Evolutionary conservation across 2,113 vertebrate genomes (phyloP), one percentile per base, ranked within the genome.

Genomic region (Pagrus major): DNA sequence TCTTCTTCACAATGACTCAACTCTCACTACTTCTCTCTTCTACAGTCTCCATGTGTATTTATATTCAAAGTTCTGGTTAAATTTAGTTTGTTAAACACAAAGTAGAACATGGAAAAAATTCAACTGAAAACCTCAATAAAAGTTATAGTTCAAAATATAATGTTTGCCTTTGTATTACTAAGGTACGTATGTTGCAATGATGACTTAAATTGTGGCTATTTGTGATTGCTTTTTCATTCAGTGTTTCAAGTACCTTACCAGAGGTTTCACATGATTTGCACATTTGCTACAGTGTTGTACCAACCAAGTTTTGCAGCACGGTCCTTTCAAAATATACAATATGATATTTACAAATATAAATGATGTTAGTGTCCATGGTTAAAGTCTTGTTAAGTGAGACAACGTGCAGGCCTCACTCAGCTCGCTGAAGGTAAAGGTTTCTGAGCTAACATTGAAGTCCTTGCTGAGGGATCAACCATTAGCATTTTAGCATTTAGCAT

Each of bases 1-100:
- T 54, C 39, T 56, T 69, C 27, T 41, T 52, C 0, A 37, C 44
- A 25, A 2, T 66, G 72, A 86, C 61, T 75, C 74, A 59, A 11
- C 37, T 35, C 31, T 39, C 12, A 31, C 16, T 2, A 1, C 27
- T 41, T 15, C 2, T n/a, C 4, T 25, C 64, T 3, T 74, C 46
- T 54, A 9, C 1, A 0, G 9, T 25, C 29, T 39, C 15, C 21
- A 16, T 42, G 15, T 31, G 20, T 33, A 20, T 52, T 71, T 11
- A 16, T n/a, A n/a, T 9, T n/a, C 27, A 8, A 47, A 47, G 39
- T 65, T 39, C 31, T 15, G 20, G 39, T 29, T 47, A 3, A 47
- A 3, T 6, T 27, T 9, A 63, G 6, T 6, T 31, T 47, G 11
- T 6, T n/a, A n/a, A n/a, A n/a, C n/a, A n/a, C n/a, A n/a, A n/a